Evolutionary conservation across 2,888 invertebrate genomes (phyloP), one percentile per base, ranked within the genome.

Genomic region (Nowickia ferox): DNA sequence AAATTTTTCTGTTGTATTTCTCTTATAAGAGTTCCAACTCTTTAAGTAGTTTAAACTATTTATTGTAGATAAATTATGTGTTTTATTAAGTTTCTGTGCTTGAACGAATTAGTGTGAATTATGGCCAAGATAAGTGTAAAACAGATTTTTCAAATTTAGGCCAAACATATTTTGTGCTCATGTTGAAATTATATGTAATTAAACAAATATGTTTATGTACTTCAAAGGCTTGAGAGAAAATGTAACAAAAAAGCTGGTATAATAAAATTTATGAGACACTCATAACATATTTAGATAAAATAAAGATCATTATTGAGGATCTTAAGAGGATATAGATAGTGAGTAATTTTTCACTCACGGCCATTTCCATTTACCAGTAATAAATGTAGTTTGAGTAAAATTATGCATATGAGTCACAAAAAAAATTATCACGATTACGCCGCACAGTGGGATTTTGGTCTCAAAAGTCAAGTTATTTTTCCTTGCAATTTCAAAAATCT

Each of bases 41-140:
- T 42, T 77, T 40, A 59, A 59, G 11, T 57, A 51, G 68, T 68
- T 48, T 48, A 9, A 69, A 53, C 17, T 30, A 51, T 55, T 77
- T 51, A 48, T 38, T 46, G 17, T n/a, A 19, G 2, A 72, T 71
- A 72, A 79, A 65, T 72, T 72, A 72, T 79, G 46, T 13, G 46
- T 48, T 65, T 79, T 55, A 57, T 57, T 65, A 10, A 13, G n/a
- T 15, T 63, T 71, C n/a, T 44, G 11, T 17, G 2, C 55, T 17
- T 57, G 55, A 30, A 55, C 8, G 48, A 48, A 40, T 69, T 51
- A 42, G 22, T n/a, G 13, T 78, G 40, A 78, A 68, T 59, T 69
- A 69, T 69, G 2, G 57, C 10, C 17, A 11, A n/a, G 30, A 55
- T 46, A 44, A 66, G 40, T 15, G 9, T 13, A 13, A 53, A 69